Evolutionary conservation across 2,888 invertebrate species (phyloP), one percentile per base, ranked within the genome.

Genomic region (Drosophila robusta): DNA sequence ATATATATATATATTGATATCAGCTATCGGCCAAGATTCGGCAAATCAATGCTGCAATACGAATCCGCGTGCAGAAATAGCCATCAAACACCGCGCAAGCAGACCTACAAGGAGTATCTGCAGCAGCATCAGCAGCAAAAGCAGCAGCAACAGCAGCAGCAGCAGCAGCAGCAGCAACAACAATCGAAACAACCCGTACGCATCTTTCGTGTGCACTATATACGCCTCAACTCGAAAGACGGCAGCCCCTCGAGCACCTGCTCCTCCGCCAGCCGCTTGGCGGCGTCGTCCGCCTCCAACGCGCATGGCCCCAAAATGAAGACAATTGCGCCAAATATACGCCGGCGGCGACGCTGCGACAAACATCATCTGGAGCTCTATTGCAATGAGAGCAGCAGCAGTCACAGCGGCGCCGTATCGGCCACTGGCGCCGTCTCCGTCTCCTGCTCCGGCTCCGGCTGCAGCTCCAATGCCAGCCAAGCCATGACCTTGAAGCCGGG

Each of bases 261-360:
- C 32, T 75, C 78, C 22, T 50, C 77, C 29, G 9, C 29, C 41
- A 78, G 49, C 38, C 80, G 75, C 41, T 51, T 57, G 46, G 71
- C 70, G 68, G 70, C 75, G 64, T 58, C 75, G 45, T 55, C 61
- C 50, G 49, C 64, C 50, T 56, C 68, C 46, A 52, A 51, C 14
- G 47, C 60, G 57, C 79, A 80, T 79, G 84, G 78, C 49, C 92
- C 93, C 72, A 93, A 93, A 83, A 94, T 95, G 92, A 95, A 95
- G 92, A 94, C 95, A 26, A 94, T 95, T 78, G 94, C 94, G 47
- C 94, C 95, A 22, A 93, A 93, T 78, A 93, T 94, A 77, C 93
- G 95, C 39, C 93, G 95, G 47, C 93, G 94, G 52, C 93, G 94
- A 58, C 93, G 94, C 58, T 94, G 94, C 91, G 95, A 95, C 75